Base-by-base conservation (phyloP, 1,140 invertebrate genomes). In the Araneus ventricosus region DNA sequence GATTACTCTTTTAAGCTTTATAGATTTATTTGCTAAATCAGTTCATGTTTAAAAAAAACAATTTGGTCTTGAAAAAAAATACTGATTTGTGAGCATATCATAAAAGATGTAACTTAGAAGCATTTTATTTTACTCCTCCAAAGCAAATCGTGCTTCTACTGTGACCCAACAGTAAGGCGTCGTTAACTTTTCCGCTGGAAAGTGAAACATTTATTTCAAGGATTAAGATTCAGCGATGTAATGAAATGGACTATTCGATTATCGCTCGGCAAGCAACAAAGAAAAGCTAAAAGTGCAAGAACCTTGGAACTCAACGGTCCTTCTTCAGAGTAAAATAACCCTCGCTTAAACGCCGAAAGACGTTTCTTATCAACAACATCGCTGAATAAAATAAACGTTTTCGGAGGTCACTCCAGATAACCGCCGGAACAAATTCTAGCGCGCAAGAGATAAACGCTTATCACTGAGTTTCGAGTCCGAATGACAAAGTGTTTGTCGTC, bases 381-480 rank as follows among this genome's bases (percentile, higher is more conserved):
- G 20, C 22, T 27, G 80, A 82, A 52, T 82, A 82, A 82, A 82
- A 82, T 82, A 82, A 82, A 82, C 80, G 80, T 52, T 82, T 75
- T 30, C 80, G 45, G 39, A 27, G 80, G 80, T 82, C 80, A 82
- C 39, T 75, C 5, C 27, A 30, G 70, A 75, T 75, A 75, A 75
- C 30, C 34, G 70, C 10, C 70, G 70, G 34, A 82, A 82, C 80
- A 82, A 82, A 82, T 82, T 82, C 80, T 82, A 52, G 80, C 39
- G 63, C 63, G 24, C 24, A 3, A 5, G 41, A 82, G 80, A 82
- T 82, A 82, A 82, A 82, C 37, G 80, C 80, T 82, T 82, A 82
- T 82, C 80, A 52, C 5, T 27, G 80, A 14, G 41, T 82, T 82
- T 52, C 10, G 41, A 82, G 70, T 27, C 39, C 22, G 22, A 27